A percentile compares a stretch with the other conserved stretches of the same genome.
Conservation (phyloP, 1,140 invertebrate genomes). For the Drosophila pachea region DNA sequence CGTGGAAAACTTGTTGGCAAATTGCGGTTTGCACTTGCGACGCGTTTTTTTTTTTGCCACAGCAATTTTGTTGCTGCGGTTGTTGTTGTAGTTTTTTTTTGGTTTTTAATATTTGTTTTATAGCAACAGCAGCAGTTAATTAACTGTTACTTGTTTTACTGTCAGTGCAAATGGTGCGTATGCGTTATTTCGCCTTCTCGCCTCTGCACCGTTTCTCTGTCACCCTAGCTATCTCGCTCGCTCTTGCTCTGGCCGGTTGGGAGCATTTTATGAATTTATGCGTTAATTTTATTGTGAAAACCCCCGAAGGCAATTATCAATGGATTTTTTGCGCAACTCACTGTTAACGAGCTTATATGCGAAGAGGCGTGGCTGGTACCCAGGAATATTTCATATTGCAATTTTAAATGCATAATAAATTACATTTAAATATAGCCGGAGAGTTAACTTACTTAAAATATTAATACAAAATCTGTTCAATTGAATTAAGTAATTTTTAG, state of each 20-base stretch:
- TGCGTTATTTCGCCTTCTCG: conserved; percentile 34
- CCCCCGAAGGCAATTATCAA: conserved; percentile 14
- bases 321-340: not conserved
- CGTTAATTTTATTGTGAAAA: conserved; percentile 27
- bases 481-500: too few species aligned
- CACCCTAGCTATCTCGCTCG: not conserved
- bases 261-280: conserved; percentile 7
- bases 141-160: conserved; percentile 46
- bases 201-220: not conserved
- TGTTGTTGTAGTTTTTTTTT: not conserved
- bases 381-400: not conserved
- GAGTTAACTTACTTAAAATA: too few species aligned
- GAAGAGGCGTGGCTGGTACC: not conserved
- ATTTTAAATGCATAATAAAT: not conserved
- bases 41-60: conserved; percentile 6
- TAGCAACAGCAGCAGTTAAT: conserved; percentile 33
- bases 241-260: not conserved
- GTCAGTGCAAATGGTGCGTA: conserved; percentile 48
- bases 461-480: too few species aligned
- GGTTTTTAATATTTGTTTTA: conserved; percentile 11
- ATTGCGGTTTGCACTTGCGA: conserved; percentile 38
- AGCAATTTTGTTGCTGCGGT: not conserved
- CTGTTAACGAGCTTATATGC: not conserved
- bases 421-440: too few species aligned
- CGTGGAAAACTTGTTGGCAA: conserved; percentile 46